A percentile compares a stretch with the other conserved stretches of the same genome.
Conservation (phyloP, 2,797 vertebrate genomes). For the Carduelis carduelis region DNA sequence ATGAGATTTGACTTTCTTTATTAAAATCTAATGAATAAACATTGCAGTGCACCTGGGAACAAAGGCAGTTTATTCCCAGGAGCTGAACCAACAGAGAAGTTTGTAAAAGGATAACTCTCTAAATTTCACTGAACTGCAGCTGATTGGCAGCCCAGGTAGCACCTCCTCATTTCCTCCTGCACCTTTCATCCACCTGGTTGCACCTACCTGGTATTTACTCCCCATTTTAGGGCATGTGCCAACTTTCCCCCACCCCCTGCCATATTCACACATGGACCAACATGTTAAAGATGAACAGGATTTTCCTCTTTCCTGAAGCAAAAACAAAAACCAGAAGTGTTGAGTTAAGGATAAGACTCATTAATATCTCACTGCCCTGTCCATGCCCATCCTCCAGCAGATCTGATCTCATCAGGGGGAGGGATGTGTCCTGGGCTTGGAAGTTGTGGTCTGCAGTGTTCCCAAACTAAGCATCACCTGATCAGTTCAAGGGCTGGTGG, state of each 20-base stretch:
- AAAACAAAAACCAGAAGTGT: rapidly evolving
- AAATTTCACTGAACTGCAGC: background rate
- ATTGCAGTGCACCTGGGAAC: background rate
- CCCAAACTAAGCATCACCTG: background rate
- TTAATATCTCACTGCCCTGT: background rate
- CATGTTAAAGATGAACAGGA: background rate
- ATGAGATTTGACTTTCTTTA: background rate
- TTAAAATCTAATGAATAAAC: constrained; percentile 15
- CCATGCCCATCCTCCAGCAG: background rate
- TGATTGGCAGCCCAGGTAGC: background rate
- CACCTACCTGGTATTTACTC: background rate
- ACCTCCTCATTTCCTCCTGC: background rate
- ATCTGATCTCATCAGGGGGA: background rate
- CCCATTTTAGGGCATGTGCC: background rate
- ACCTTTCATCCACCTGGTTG: background rate
- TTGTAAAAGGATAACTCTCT: background rate
- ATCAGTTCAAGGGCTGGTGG: background rate
- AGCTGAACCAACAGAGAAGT: background rate
- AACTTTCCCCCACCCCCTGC: background rate
- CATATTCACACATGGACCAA: background rate
- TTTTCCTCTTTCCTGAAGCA: background rate
- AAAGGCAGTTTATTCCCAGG: background rate
- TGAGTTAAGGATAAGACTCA: background rate
- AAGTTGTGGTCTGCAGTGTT: background rate
- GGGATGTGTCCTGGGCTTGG: background rate